Percentiles rank a stretch among this genome's conserved stretches.
Evolutionary conservation across 2,888 invertebrate genomes (phyloP).

Genomic region (Drosophila cognata): DNA sequence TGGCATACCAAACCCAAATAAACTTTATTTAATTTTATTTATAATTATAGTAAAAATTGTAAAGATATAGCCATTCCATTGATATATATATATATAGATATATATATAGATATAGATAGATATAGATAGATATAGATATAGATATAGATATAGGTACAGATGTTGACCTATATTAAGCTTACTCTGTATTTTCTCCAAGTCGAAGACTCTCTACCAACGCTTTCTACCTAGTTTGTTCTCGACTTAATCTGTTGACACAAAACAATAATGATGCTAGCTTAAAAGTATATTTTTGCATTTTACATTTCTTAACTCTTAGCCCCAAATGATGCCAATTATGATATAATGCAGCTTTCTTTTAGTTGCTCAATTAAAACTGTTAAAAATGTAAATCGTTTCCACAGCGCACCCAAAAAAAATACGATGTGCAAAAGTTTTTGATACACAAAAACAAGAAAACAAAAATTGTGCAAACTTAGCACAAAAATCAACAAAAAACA

Average conservation of each 20-base stretch:
- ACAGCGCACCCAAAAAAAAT: slow-evolving; percentile 6
- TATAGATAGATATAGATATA: no score
- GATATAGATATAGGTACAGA: no score
- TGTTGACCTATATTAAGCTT: no score
- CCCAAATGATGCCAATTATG: background rate
- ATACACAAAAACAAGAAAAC: slow-evolving; percentile 21
- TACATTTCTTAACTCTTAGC: background rate
- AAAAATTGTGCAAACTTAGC: slow-evolving; percentile 41
- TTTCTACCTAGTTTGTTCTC: background rate
- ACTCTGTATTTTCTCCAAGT: no score
- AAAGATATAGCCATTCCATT: no score
- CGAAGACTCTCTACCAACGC: no score
- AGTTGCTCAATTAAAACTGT: slow-evolving; percentile 19
- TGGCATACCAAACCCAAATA: no score
- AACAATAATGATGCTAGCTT: background rate
- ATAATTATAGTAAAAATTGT: no score
- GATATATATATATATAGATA: no score
- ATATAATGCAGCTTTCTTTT: background rate
- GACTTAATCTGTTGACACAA: background rate
- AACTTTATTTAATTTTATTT: no score
- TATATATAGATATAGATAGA: no score
- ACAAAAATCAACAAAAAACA: slow-evolving; percentile 25
- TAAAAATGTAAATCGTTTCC: slow-evolving; percentile 19
- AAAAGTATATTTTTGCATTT: rapidly evolving
- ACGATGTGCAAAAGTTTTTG: slow-evolving; percentile 27